phyloP scores from a whole-genome alignment of 2,113 vertebrate species.

The Trachemys scripta region DNA sequence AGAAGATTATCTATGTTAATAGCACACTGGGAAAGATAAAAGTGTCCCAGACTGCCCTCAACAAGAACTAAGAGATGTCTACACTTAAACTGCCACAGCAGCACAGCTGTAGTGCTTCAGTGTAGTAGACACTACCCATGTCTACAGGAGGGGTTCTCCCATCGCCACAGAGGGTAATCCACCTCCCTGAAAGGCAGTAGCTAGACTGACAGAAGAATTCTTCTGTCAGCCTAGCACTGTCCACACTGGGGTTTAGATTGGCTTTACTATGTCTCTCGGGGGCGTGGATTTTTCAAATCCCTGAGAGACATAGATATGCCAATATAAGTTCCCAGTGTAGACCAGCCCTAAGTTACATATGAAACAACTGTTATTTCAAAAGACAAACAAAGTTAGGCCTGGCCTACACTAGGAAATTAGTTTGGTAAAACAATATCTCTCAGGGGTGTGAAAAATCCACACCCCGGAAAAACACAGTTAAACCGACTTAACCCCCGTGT shows the following conservation, averaged over 20 bases:
- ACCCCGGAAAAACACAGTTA: neutral
- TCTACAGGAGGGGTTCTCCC: neutral
- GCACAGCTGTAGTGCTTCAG: neutral
- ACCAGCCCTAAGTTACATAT: neutral
- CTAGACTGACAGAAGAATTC: neutral
- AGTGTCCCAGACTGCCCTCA: neutral
- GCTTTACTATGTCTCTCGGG: neutral
- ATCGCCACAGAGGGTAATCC: neutral
- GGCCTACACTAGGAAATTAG: neutral
- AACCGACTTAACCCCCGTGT: neutral
- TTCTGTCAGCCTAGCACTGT: neutral
- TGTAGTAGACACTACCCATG: neutral
- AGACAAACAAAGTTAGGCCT: neutral
- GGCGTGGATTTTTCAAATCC: neutral
- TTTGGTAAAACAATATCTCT: neutral
- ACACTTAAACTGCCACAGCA: neutral
- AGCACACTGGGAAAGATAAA: neutral
- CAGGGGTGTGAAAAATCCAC: neutral
- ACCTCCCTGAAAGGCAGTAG: neutral
- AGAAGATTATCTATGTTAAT: constrained; percentile 8
- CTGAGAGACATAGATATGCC: neutral
- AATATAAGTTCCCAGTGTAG: neutral
- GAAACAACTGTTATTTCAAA: constrained; percentile 4
- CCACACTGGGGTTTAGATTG: neutral
- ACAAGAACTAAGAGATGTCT: neutral